Base-by-base conservation (phyloP, 2,113 vertebrate species). In the Colinus virginianus region DNA sequence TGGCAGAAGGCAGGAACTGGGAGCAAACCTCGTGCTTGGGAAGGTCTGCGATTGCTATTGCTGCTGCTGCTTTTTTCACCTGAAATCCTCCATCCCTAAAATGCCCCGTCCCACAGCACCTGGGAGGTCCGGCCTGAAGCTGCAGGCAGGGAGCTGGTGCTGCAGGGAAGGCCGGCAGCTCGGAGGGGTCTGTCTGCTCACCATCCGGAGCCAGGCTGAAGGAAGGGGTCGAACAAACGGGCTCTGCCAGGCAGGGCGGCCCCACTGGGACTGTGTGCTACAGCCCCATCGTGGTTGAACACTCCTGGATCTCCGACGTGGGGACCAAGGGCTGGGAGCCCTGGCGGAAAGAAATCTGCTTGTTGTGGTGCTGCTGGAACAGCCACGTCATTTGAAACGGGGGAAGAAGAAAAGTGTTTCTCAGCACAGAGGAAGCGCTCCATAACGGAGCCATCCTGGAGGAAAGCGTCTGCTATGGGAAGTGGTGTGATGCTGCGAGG, bases 191-290 rank as follows among this genome's bases (percentile, higher is more conserved):
- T 36, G 16, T 19, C 40, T 30, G 51, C 40, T 25, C 26, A 22
- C 26, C 56, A 56, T 49, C 34, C 38, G 22, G 59, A 12, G n/a
- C 13, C 36, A 75, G 32, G 62, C 26, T 3, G 13, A 58, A 13
- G 16, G 59, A 42, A 32, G 42, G 18, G 56, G 10, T 45, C 14
- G 13, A 62, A 48, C 25, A 28, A 17, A 40, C 0, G 0, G 55
- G 32, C 15, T 26, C 26, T 42, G 7, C 0, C 1, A 19, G 9
- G 26, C n/a, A 0, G 3, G 25, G 43, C 40, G 15, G 21, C 28
- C 9, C 51, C 14, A 6, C 15, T 14, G 34, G 28, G 21, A 38
- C 2, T 6, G 8, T 17, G 17, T 46, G n/a, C 28, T 40, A 28
- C 58, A 66, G 9, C 25, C 63, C 78, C 0, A 5, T 0, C 8